Evolutionary conservation across 1,140 invertebrate genomes (phyloP), one percentile per base, ranked within the genome.

Genomic region (Chlorops oryzae): DNA sequence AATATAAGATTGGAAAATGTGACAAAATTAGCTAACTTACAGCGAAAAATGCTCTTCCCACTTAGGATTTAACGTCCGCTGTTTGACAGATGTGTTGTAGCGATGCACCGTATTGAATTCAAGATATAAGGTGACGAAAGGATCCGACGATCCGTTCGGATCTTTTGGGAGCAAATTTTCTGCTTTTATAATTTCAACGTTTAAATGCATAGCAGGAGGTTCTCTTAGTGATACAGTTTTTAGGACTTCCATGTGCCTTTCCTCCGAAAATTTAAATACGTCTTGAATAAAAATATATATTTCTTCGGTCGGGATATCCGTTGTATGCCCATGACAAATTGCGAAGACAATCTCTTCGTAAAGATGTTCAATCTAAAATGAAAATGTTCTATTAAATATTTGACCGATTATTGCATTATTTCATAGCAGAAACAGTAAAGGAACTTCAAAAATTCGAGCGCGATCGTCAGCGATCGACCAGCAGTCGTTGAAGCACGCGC

Each of bases 21-120:
- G n/a, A n/a, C n/a, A n/a, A n/a, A n/a, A n/a, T n/a, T n/a, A n/a
- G n/a, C n/a, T n/a, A n/a, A 87, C 90, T 88, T 78, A 96, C 92
- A 98, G 81, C 70, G 91, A 89, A 75, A 98, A 98, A 75, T 93
- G 88, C 76, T 98, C 94, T 70, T 96, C 94, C 94, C 95, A 98
- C 17, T 84, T 75, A 0, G 96, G 96, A 73, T 87, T 87, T 4
- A 98, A 75, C 1, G 94, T 96, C 54, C 80, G 81, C 5, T 83
- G 78, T 75, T 96, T 96, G 2, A 97, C 93, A 9, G 89, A 88
- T 15, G 94, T 95, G 53, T 90, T 91, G 59, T 88, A 89, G 55
- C 86, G 80, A 60, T 85, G 82, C 1, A 84, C 81, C 2, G 81
- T 78, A 51, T 83, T 81, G 10, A 86, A 89, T 62, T 85, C 82